These are phyloP conservation scores for Taenaris catops DNA, from an alignment of 2,888 invertebrate genomes.

Conservation along the genomic window DNA sequence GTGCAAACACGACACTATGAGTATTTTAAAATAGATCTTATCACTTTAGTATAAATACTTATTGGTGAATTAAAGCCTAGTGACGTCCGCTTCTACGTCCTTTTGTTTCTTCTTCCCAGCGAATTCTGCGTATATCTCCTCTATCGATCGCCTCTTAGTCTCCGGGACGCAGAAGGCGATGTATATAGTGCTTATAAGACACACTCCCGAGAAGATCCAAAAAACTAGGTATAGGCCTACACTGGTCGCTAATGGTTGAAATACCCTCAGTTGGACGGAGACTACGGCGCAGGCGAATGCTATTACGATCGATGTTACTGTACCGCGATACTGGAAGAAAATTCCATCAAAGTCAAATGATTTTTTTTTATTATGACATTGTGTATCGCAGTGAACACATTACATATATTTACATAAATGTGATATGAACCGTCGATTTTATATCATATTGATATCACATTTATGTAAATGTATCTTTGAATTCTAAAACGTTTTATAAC, in stretches of 20 bases:
- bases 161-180: slow-evolving; percentile 56
- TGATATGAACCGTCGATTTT: too few species aligned
- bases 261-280: slow-evolving; percentile 57
- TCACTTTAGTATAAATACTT: slow-evolving; percentile 1
- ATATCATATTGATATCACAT: too few species aligned
- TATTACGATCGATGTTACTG: slow-evolving; percentile 64
- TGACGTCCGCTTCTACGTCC: slow-evolving; percentile 54
- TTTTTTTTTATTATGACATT: too few species aligned
- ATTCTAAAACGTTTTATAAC: too few species aligned
- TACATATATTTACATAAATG: too few species aligned
- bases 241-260: slow-evolving; percentile 52
- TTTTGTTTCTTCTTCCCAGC: slow-evolving; percentile 47
- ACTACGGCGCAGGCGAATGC: slow-evolving; percentile 61
- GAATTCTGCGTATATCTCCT: slow-evolving; percentile 62
- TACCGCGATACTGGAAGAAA: slow-evolving; percentile 55
- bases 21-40: background rate
- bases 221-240: slow-evolving; percentile 57
- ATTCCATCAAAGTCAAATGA: too few species aligned
- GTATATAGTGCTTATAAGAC: slow-evolving; percentile 58
- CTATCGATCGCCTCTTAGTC: slow-evolving; percentile 54
- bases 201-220: slow-evolving; percentile 59
- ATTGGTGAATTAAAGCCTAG: slow-evolving; percentile 61
- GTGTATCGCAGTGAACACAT: too few species aligned
- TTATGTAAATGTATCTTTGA: too few species aligned
- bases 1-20: too few species aligned